These are phyloP conservation scores for Perccottus glenii DNA, from an alignment of 2,113 vertebrate species.

Conservation along the genomic window DNA sequence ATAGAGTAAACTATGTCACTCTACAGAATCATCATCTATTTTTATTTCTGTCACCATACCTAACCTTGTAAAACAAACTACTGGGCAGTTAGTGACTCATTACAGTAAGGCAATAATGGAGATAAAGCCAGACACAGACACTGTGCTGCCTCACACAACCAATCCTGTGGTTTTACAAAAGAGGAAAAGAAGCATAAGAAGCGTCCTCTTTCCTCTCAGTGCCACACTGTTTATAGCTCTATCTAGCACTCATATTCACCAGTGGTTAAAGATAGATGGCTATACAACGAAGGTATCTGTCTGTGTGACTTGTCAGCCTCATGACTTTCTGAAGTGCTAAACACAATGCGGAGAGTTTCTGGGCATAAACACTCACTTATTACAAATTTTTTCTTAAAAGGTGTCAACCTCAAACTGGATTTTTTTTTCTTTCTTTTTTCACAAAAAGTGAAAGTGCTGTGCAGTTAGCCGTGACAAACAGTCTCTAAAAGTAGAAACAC, in stretches of 20 bases:
- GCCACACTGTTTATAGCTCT: constrained; percentile 38
- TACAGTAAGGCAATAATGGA: constrained; percentile 9
- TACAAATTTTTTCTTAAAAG: no score
- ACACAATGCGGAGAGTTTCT: neutral
- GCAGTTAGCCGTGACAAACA: neutral
- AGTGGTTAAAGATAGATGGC: constrained; percentile 47
- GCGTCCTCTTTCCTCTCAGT: constrained; percentile 50
- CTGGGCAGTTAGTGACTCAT: no score
- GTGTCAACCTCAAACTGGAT: no score
- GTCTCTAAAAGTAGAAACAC: neutral
- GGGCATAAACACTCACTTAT: no score
- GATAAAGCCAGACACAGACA: constrained; percentile 5
- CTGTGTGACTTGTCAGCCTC: constrained; percentile 11
- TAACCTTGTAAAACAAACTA: no score
- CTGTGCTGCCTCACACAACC: neutral
- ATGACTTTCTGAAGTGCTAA: constrained; percentile 20
- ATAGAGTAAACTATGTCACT: no score
- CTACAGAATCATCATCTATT: no score
- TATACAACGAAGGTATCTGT: constrained; percentile 27
- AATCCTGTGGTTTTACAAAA: constrained; percentile 37
- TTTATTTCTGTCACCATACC: no score
- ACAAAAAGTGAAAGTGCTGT: neutral
- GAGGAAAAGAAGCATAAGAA: constrained; percentile 45
- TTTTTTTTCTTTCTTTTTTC: no score
- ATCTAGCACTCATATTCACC: constrained; percentile 25